Base-by-base conservation (phyloP, 2,797 vertebrate species). In the Selene dorsalis region DNA sequence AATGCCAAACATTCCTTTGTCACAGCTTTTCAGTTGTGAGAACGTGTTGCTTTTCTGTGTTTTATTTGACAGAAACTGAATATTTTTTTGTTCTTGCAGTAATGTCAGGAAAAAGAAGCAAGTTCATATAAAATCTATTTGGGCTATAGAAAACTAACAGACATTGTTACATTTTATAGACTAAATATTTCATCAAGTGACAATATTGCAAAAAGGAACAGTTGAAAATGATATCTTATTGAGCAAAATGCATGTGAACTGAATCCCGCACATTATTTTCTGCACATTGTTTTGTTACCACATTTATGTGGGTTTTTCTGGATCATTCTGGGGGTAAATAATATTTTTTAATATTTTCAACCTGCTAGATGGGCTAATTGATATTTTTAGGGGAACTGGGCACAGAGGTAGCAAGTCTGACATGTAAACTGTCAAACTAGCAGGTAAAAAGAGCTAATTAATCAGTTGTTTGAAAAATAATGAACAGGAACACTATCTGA, bases 401-500 rank as follows among this genome's bases (percentile, higher is more conserved):
- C 9, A 28, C 6, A 32, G 32, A 24, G 35, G n/a, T 20, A 20
- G 3, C 4, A 62, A 17, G 28, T 72, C 39, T 18, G 41, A 30
- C 41, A 11, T 5, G 47, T 32, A 12, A 47, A 68, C 64, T 62
- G 32, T 73, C 30, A 63, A 62, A 52, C n/a, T 22, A 66, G 17
- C 45, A 48, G 67, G 56, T 73, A 67, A 45, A 52, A 50, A 32
- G 39, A 76, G n/a, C 52, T 12, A 38, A 65, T 62, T 11, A 14
- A 52, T 28, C 4, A 52, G 0, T 22, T 61, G 55, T 64, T 68
- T 72, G 26, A 69, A 73, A 68, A 71, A 73, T 41, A 47, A 71
- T 41, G 17, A 26, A 67, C 16, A 16, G 41, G 80, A 64, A 57
- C 10, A 17, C 3, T 69, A 26, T 57, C 43, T 67, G 43, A 73